Conservation (phyloP, 2,888 invertebrate genomes). For the Watsonalla cultraria region DNA sequence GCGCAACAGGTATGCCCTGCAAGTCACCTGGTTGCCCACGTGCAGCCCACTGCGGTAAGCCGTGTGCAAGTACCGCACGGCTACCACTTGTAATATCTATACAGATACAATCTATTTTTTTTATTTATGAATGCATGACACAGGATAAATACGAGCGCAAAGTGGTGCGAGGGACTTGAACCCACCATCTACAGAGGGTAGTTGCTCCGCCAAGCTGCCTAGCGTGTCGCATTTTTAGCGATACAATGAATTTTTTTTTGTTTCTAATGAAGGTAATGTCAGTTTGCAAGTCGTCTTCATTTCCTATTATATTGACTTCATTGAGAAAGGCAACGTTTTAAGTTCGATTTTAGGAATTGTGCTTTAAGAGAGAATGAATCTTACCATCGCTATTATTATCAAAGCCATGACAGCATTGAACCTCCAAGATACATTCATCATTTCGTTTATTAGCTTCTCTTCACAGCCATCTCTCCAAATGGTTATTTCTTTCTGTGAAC, state of each 20-base stretch:
- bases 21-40: constrained; percentile 55
- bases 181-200: no score
- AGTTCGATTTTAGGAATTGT: background rate
- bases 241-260: no score
- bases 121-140: no score
- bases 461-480: constrained; percentile 69
- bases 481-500: constrained; percentile 49
- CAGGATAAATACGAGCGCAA: no score
- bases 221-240: no score
- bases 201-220: no score
- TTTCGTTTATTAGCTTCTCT: constrained; percentile 66
- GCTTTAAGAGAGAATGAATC: background rate
- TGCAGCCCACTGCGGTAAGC: constrained; percentile 65
- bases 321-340: no score
- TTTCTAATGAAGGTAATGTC: no score
- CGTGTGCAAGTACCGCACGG: constrained; percentile 65
- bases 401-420: constrained; percentile 67
- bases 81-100: constrained; percentile 62
- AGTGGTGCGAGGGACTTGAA: no score
- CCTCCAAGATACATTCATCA: constrained; percentile 68
- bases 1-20: constrained; percentile 60
- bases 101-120: background rate
- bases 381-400: constrained; percentile 63
- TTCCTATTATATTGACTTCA: no score
- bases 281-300: no score